Evolutionary conservation across 2,888 invertebrate genomes (phyloP).

Genomic region (Drosophila affinis): DNA sequence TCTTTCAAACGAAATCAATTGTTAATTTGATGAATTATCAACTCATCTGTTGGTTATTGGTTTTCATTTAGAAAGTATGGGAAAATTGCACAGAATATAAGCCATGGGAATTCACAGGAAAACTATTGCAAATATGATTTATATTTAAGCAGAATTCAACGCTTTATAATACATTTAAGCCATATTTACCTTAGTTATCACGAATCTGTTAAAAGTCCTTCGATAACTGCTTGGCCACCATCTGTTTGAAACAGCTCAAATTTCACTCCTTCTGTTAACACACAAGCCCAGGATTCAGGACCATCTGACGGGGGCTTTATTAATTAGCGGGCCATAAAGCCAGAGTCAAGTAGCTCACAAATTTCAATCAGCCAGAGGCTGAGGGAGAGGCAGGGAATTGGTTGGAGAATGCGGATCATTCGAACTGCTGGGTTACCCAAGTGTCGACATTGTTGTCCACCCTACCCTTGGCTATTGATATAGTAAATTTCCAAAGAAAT

Average conservation of each 20-base stretch:
- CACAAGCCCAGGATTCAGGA: conserved; percentile 17
- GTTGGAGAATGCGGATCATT: background rate
- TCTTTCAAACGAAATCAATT: conserved; percentile 1
- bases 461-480: conserved; percentile 63
- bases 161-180: no score
- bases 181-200: no score
- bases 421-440: conserved; percentile 38
- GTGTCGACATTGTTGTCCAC: conserved; percentile 63
- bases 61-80: background rate
- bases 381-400: conserved; percentile 1
- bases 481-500: conserved; percentile 76
- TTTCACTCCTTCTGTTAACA: conserved; percentile 4
- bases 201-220: background rate
- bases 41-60: background rate
- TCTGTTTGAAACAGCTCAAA: background rate
- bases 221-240: background rate
- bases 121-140: background rate
- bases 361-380: conserved; percentile 63
- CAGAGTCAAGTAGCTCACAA: conserved; percentile 75
- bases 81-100: background rate
- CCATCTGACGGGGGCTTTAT: conserved; percentile 37
- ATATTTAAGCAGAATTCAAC: no score
- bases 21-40: conserved; percentile 15
- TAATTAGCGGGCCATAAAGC: conserved; percentile 75
- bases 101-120: background rate